phyloP scores from a whole-genome alignment of 2,113 vertebrate species.

The Cyprinodon tularosa region DNA sequence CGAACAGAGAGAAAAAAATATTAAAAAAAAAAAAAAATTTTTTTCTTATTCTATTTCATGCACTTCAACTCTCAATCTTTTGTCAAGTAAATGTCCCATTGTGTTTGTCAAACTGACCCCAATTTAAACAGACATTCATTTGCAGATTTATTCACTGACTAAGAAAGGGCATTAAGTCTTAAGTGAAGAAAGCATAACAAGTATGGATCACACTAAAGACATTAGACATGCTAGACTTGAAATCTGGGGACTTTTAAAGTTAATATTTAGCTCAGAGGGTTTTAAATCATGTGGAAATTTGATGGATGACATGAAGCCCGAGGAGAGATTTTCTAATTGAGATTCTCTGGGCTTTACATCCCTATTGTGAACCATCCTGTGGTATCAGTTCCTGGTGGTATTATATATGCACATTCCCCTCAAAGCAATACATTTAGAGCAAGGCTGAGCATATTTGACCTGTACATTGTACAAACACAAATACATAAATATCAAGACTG shows the following conservation, averaged over 20 bases:
- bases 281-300: background rate
- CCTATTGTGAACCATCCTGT: background rate
- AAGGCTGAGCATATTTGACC: constrained; percentile 8
- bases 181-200: background rate
- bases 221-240: background rate
- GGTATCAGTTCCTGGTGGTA: background rate
- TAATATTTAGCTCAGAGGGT: constrained; percentile 2
- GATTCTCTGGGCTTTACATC: background rate
- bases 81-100: constrained; percentile 41
- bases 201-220: background rate
- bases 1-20: no score
- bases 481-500: constrained; percentile 15
- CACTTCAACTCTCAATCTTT: constrained; percentile 17
- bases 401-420: background rate
- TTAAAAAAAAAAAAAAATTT: no score
- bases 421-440: background rate
- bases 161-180: background rate
- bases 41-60: background rate
- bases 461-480: background rate
- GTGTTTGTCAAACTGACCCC: constrained; percentile 19
- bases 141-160: constrained; percentile 9
- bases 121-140: constrained; percentile 23
- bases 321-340: background rate
- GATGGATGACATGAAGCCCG: background rate
- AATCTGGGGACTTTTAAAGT: background rate